Percentiles rank a stretch among this genome's conserved stretches.
Evolutionary conservation across 1,140 invertebrate species (phyloP).

Genomic region (Aplysia californica): DNA sequence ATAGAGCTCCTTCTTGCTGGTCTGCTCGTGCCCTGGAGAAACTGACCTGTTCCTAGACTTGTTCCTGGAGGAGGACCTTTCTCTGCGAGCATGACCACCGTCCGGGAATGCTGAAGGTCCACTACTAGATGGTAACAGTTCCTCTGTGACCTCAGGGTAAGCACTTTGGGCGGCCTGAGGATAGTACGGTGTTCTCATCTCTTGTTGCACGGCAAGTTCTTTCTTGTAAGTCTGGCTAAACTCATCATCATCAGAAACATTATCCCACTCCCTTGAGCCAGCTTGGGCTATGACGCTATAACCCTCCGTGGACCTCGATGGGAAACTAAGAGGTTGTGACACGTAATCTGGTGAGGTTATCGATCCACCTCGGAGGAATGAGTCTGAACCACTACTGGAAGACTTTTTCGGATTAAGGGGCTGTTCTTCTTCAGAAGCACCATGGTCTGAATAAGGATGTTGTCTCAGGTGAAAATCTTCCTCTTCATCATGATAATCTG

Average conservation of each 20-base stretch:
- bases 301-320: not conserved
- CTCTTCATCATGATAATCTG: no score
- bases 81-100: not conserved
- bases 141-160: not conserved
- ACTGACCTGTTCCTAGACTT: not conserved
- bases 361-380: not conserved
- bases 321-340: not conserved
- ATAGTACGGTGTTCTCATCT: not conserved
- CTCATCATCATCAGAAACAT: conserved; percentile 1
- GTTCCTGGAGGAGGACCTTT: not conserved
- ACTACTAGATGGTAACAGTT: not conserved
- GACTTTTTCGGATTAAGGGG: not conserved
- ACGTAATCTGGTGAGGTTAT: not conserved
- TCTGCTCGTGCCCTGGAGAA: conserved; percentile 6
- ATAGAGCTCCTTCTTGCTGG: conserved; percentile 16
- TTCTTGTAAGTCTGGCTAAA: conserved; percentile 5
- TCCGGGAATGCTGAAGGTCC: conserved; percentile 3
- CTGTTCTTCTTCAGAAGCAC: not conserved
- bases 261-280: not conserved
- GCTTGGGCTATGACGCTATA: conserved; percentile 2
- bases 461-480: no score
- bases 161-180: not conserved
- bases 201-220: not conserved
- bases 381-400: not conserved
- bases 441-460: no score